phyloP scores from a whole-genome alignment of 30 jellyfish, hydroid and myxozoan species.

The Aurelia sp. region DNA sequence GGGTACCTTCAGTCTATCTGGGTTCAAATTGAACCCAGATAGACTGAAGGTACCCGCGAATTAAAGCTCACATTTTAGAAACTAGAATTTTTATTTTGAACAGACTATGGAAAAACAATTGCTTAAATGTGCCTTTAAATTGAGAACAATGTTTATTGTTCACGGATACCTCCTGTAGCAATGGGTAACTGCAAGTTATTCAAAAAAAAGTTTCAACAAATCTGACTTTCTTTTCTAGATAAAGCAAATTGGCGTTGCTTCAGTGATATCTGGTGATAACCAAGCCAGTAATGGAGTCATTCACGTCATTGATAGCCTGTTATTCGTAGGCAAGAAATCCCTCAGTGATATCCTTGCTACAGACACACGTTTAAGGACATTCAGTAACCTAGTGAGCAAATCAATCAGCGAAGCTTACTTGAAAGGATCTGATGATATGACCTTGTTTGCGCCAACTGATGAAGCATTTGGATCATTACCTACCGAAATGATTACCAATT shows the following conservation, averaged over 20 bases:
- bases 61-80: no score
- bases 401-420: slow-evolving; percentile 43
- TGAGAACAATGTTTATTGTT: no score
- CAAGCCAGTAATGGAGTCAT: slow-evolving; percentile 59
- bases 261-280: slow-evolving; percentile 50
- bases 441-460: slow-evolving; percentile 79
- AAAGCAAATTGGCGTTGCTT: slow-evolving; percentile 45
- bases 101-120: no score
- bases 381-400: slow-evolving; percentile 16
- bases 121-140: no score
- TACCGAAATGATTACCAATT: slow-evolving; percentile 5
- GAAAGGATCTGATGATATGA: slow-evolving; percentile 35
- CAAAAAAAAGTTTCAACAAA: no score
- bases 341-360: slow-evolving; percentile 41
- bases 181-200: no score
- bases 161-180: no score
- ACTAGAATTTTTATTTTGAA: no score
- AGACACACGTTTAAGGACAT: slow-evolving; percentile 34
- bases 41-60: no score
- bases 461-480: slow-evolving; percentile 55
- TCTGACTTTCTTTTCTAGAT: slow-evolving; percentile 35
- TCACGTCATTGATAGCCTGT: slow-evolving; percentile 42
- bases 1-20: no score
- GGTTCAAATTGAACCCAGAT: no score
- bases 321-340: slow-evolving; percentile 34